These are phyloP conservation scores for Drosophila seguyi DNA, from an alignment of 1,140 invertebrate genomes.

Conservation along the genomic window DNA sequence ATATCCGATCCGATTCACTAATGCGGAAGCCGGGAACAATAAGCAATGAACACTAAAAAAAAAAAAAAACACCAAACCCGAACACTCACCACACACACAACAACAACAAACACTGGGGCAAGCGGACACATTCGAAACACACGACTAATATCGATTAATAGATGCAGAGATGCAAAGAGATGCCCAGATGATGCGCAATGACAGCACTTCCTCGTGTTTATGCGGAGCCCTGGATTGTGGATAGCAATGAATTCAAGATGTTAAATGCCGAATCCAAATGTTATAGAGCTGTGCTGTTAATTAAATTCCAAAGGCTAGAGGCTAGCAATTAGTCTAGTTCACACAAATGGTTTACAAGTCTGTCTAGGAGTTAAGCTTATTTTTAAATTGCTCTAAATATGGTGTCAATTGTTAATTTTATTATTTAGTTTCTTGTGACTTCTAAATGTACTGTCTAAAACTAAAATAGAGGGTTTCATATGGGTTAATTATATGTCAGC, in stretches of 20 bases:
- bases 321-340: background rate
- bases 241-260: background rate
- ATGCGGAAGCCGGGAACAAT: constrained; percentile 36
- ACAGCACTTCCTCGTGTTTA: constrained; percentile 15
- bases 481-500: background rate
- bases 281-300: background rate
- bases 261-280: too few relatives aligned
- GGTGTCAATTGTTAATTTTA: background rate
- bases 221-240: constrained; percentile 11
- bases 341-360: background rate
- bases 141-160: constrained; percentile 42
- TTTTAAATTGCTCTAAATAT: background rate
- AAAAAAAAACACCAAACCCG: constrained; percentile 31
- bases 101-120: constrained; percentile 36
- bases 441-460: background rate
- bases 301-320: background rate
- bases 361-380: background rate
- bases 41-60: constrained; percentile 11
- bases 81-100: constrained; percentile 32
- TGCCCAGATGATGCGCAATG: constrained; percentile 5
- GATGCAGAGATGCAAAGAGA: constrained; percentile 10
- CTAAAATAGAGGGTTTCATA: background rate
- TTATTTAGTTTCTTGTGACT: background rate
- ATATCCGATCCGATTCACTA: constrained; percentile 34
- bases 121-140: constrained; percentile 42